Evolutionary conservation across 2,888 invertebrate species (phyloP).

Genomic region (Aromia moschata): DNA sequence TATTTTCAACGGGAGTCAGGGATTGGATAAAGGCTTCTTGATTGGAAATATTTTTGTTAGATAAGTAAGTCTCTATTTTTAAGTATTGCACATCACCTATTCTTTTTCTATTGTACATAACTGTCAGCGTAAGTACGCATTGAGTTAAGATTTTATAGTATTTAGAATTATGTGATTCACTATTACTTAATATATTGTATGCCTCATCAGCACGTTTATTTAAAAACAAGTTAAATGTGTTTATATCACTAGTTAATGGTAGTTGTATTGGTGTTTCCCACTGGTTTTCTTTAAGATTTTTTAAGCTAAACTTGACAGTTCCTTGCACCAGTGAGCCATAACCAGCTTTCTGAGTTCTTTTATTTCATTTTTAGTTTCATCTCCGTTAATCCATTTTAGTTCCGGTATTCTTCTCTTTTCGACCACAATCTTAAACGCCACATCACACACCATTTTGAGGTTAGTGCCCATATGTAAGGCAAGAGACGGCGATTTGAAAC

Average conservation of each 20-base stretch:
- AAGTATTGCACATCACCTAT: slow-evolving; percentile 41
- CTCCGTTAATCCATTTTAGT: slow-evolving; percentile 24
- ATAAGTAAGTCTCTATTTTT: slow-evolving; percentile 31
- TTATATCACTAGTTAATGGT: slow-evolving; percentile 41
- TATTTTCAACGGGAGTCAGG: slow-evolving; percentile 27
- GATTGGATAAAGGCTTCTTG: slow-evolving; percentile 28
- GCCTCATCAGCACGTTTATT: slow-evolving; percentile 29
- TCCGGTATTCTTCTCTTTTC: slow-evolving; percentile 28
- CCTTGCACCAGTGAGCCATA: slow-evolving; percentile 43
- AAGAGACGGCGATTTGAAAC: slow-evolving; percentile 34
- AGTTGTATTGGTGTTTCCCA: slow-evolving; percentile 38
- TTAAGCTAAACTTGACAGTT: slow-evolving; percentile 45
- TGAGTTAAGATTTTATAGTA: slow-evolving; percentile 42
- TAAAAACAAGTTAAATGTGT: slow-evolving; percentile 34
- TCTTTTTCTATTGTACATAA: slow-evolving; percentile 43
- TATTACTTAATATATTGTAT: slow-evolving; percentile 31
- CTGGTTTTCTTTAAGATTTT: slow-evolving; percentile 41
- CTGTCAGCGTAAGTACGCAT: slow-evolving; percentile 33
- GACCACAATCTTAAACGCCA: slow-evolving; percentile 35
- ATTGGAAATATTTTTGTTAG: slow-evolving; percentile 2
- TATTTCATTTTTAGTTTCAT: slow-evolving; percentile 30
- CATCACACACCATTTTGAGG: slow-evolving; percentile 30
- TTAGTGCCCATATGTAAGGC: slow-evolving; percentile 36
- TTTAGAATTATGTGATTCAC: no score
- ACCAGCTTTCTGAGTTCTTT: slow-evolving; percentile 33